A percentile compares a stretch with the other conserved stretches of the same genome.
These are phyloP conservation scores for Dryocosmus kuriphilus DNA, from an alignment of 2,888 invertebrate genomes.

Conservation along the genomic window DNA sequence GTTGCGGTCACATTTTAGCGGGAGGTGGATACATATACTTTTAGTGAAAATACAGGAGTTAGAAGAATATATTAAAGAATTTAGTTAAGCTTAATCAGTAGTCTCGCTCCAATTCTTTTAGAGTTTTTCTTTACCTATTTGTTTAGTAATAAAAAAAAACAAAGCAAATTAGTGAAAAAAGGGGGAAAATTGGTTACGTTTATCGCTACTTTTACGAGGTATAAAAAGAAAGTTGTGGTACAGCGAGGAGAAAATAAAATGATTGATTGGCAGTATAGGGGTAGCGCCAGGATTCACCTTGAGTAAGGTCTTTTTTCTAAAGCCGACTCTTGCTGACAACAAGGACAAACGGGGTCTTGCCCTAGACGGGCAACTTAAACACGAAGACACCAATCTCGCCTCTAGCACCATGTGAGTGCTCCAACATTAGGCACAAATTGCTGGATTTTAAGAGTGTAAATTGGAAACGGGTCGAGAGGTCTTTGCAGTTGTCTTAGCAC, in stretches of 20 bases:
- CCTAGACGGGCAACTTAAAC: constrained; percentile 91
- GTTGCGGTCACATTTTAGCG: background rate
- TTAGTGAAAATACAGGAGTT: background rate
- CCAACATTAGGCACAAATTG: constrained; percentile 62
- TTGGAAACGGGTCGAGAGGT: constrained; percentile 56
- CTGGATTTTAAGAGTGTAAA: constrained; percentile 55
- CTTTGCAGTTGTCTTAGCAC: constrained; percentile 19
- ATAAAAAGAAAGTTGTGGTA: constrained; percentile 61
- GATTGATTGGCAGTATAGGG: constrained; percentile 83
- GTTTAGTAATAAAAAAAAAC: constrained; percentile 45
- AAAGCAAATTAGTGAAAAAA: constrained; percentile 58
- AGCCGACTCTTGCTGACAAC: constrained; percentile 89
- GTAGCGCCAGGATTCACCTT: constrained; percentile 91
- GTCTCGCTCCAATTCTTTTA: constrained; percentile 39
- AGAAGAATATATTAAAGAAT: background rate
- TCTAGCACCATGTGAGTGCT: constrained; percentile 90
- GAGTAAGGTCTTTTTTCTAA: constrained; percentile 90
- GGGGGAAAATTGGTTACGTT: constrained; percentile 43
- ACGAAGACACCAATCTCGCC: constrained; percentile 93
- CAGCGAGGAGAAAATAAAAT: constrained; percentile 73
- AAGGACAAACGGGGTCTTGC: constrained; percentile 91
- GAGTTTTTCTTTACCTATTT: constrained; percentile 43
- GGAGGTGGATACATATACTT: background rate
- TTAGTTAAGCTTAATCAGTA: background rate
- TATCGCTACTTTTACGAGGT: constrained; percentile 54